Conservation (phyloP, 2,797 vertebrate genomes). For the Sciaenops ocellatus region DNA sequence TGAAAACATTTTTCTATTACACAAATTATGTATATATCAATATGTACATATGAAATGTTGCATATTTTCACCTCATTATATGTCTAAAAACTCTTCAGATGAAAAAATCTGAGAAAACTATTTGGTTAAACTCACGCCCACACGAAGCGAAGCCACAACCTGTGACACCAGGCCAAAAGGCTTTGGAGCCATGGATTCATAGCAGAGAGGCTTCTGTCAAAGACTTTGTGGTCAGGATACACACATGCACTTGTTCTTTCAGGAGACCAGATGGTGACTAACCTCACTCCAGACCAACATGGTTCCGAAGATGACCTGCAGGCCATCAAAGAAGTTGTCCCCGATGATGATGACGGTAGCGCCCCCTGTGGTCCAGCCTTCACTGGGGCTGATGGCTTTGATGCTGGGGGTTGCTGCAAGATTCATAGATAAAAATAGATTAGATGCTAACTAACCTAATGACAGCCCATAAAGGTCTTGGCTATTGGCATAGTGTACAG, state of each 20-base stretch:
- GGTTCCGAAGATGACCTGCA: constrained; percentile 95
- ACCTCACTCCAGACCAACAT: constrained; percentile 97
- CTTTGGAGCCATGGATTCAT: background rate
- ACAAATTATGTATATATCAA: background rate
- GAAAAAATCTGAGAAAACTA: too few relatives aligned
- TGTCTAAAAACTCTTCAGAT: too few relatives aligned
- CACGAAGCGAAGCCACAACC: too few relatives aligned
- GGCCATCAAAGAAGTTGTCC: constrained; percentile 95
- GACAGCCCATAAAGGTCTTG: constrained; percentile 61
- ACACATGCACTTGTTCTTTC: background rate
- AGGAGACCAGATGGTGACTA: constrained; percentile 31
- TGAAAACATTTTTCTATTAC: background rate
- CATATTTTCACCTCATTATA: background rate
- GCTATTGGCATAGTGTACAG: constrained; percentile 45
- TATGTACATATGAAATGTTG: background rate
- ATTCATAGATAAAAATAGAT: constrained; percentile 61
- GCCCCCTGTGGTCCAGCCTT: constrained; percentile 96
- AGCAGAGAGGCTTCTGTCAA: background rate
- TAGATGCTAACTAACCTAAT: constrained; percentile 65
- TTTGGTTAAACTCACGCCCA: background rate
- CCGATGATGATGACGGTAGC: constrained; percentile 95
- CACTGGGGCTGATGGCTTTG: constrained; percentile 96
- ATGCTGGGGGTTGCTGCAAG: constrained; percentile 92
- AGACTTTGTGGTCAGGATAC: background rate
- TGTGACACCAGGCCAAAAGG: background rate